Conservation (phyloP, 2,797 vertebrate genomes). For the Sebastes oblongus region DNA sequence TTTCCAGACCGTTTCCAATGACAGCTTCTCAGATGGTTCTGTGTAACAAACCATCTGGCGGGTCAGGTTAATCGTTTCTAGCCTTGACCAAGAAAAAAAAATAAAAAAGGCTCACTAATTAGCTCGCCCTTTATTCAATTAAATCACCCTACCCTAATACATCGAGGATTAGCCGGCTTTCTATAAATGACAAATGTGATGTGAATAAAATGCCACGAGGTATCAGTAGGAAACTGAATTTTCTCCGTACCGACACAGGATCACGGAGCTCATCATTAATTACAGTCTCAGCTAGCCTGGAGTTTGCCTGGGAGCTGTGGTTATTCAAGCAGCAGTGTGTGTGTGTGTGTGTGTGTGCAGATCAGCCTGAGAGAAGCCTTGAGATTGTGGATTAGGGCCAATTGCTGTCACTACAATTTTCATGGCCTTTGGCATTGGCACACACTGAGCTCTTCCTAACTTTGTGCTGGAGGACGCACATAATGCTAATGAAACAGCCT, state of each 20-base stretch:
- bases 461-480: slow-evolving; percentile 38
- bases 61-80: not conserved
- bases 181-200: slow-evolving; percentile 46
- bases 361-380: slow-evolving; percentile 12
- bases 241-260: slow-evolving; percentile 39
- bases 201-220: slow-evolving; percentile 44
- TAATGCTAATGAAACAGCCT: slow-evolving; percentile 39
- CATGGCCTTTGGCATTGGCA: not conserved
- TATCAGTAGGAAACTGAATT: slow-evolving; percentile 39
- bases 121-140: slow-evolving; percentile 46
- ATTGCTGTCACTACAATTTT: slow-evolving; percentile 31
- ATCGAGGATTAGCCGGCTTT: slow-evolving; percentile 37
- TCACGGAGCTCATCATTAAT: slow-evolving; percentile 64
- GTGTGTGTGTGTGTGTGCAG: not conserved
- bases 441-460: slow-evolving; percentile 7
- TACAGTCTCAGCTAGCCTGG: slow-evolving; percentile 53
- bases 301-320: slow-evolving; percentile 33
- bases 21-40: not conserved
- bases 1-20: too few relatives aligned
- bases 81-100: not conserved
- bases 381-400: slow-evolving; percentile 40
- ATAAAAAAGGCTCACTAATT: slow-evolving; percentile 18
- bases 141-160: slow-evolving; percentile 23
- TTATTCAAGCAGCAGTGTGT: slow-evolving; percentile 29
- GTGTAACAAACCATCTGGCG: not conserved